These are phyloP conservation scores for Propsilocerus akamusi DNA, from an alignment of 1,140 invertebrate species.

Conservation along the genomic window DNA sequence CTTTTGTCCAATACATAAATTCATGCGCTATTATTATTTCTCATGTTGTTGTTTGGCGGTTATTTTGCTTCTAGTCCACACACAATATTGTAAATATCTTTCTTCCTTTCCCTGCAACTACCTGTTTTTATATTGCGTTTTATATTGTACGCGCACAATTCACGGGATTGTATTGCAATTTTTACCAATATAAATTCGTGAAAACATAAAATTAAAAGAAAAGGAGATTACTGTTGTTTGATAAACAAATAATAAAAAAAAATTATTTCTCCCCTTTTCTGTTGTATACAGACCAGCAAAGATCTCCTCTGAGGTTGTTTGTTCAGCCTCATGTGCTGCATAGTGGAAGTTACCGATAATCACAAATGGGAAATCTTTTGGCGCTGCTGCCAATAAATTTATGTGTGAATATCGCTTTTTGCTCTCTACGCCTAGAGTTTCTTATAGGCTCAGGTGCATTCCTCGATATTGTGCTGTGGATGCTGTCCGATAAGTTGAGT, in stretches of 20 bases:
- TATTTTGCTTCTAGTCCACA: no score
- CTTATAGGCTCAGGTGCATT: not conserved
- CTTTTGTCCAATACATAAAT: not conserved
- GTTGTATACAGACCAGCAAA: not conserved
- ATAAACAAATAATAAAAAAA: conserved; percentile 3
- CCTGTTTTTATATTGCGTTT: no score
- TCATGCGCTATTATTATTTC: not conserved
- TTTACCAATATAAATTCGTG: no score
- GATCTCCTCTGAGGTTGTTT: not conserved
- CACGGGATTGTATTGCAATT: no score
- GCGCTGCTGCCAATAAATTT: not conserved
- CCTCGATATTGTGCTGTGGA: not conserved
- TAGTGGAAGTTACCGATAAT: not conserved
- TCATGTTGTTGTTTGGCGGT: no score
- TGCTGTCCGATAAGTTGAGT: no score
- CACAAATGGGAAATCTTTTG: not conserved
- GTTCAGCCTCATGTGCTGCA: not conserved
- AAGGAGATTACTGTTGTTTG: not conserved
- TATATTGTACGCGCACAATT: no score
- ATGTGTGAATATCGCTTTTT: conserved; percentile 3
- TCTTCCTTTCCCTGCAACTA: no score
- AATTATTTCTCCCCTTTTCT: not conserved
- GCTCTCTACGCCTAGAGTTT: not conserved
- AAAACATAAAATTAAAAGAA: conserved; percentile 1
- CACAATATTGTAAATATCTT: no score